These are phyloP conservation scores for Agrilus cyanescens DNA, from an alignment of 2,888 invertebrate species.

Conservation along the genomic window DNA sequence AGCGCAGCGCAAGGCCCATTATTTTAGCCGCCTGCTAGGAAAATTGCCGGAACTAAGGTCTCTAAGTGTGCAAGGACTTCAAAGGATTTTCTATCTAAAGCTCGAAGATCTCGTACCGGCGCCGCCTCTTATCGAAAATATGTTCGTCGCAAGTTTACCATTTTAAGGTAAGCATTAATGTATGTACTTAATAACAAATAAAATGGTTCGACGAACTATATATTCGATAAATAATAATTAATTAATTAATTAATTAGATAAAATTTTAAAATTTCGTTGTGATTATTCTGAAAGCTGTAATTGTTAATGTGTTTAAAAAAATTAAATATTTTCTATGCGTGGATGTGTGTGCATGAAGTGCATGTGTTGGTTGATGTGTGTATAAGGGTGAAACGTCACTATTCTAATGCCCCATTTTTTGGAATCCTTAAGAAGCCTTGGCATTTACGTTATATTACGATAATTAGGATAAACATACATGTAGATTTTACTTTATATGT, in stretches of 20 bases:
- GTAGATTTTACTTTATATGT: too few relatives aligned
- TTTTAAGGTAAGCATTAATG: constrained; percentile 46
- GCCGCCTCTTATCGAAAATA: constrained; percentile 86
- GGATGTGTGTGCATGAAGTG: not conserved
- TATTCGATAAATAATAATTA: constrained; percentile 31
- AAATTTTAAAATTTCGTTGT: not conserved
- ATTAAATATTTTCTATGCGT: constrained; percentile 13
- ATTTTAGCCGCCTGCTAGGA: constrained; percentile 84
- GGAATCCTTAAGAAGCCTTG: too few relatives aligned
- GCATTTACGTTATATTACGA: too few relatives aligned
- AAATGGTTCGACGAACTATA: constrained; percentile 18
- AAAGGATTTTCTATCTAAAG: constrained; percentile 89
- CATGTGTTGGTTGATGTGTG: too few relatives aligned
- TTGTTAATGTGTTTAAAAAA: constrained; percentile 1
- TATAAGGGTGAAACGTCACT: too few relatives aligned
- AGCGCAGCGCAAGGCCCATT: constrained; percentile 81
- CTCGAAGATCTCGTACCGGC: constrained; percentile 85
- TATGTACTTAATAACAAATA: not conserved
- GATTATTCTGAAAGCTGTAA: not conserved
- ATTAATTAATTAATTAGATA: constrained; percentile 3
- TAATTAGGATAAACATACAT: too few relatives aligned
- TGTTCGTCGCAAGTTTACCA: constrained; percentile 90
- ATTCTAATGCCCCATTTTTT: too few relatives aligned
- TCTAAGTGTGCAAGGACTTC: constrained; percentile 84
- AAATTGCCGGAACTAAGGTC: constrained; percentile 88